Evolutionary conservation across 2,888 invertebrate genomes (phyloP).

Genomic region (Fragum sueziense): DNA sequence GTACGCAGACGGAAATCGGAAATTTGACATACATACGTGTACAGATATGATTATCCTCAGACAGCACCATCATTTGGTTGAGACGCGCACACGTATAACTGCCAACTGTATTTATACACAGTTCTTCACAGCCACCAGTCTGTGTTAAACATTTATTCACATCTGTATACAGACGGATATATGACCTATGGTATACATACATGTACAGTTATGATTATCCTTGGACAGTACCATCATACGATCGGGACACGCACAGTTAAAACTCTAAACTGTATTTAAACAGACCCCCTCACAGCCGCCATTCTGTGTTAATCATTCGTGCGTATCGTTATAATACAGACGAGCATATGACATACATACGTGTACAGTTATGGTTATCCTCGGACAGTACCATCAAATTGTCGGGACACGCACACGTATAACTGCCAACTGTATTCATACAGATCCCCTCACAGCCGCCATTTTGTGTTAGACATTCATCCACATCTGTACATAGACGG

Average conservation of each 20-base stretch:
- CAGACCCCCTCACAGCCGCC: background rate
- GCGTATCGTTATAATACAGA: no score
- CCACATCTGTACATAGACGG: no score
- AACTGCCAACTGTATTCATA: slow-evolving; percentile 69
- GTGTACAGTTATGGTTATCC: background rate
- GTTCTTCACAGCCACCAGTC: background rate
- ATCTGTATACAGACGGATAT: no score
- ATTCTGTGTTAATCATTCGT: no score
- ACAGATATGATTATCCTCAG: background rate
- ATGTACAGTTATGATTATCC: background rate
- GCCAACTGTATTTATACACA: no score
- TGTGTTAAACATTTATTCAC: no score
- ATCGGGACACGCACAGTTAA: slow-evolving; percentile 9
- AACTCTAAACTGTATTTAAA: slow-evolving; percentile 62
- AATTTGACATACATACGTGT: no score
- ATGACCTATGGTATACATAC: background rate
- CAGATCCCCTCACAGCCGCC: no score
- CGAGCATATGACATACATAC: no score
- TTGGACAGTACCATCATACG: background rate
- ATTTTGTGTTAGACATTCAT: background rate
- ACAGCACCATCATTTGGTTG: background rate
- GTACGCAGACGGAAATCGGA: no score
- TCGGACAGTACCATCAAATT: background rate
- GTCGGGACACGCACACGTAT: slow-evolving; percentile 63
- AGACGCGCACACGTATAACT: no score